Evolutionary conservation across 2,888 invertebrate species (phyloP), one percentile per base, ranked within the genome.

Genomic region (Thymelicus sylvestris): DNA sequence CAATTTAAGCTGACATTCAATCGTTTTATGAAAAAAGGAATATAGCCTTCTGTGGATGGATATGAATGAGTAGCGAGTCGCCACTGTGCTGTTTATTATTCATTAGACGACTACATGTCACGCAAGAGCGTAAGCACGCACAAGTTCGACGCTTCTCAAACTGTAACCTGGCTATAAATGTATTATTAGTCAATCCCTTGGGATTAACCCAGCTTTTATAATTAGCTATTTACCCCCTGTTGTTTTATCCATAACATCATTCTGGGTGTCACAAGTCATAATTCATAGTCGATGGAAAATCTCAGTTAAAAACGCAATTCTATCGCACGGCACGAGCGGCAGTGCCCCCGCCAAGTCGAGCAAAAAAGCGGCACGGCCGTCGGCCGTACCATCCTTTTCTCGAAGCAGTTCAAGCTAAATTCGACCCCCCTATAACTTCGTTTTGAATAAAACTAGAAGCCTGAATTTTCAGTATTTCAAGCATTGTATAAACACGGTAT

Each of bases 61-160:
- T 91, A 90, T 90, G 92, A 92, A 90, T 90, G 92, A 91, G 90
- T 86, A 86, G 88, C 86, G 84, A 88, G 86, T 89, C 88, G 86
- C 89, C 89, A 86, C 85, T 80, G 85, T 82, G 84, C 90, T 90
- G 91, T 91, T 92, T 91, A 92, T 92, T 92, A 92, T 92, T 92
- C 92, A 92, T 92, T 90, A 91, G 90, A 89, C 87, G 91, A 86
- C 84, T 85, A 86, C 88, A 86, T 86, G 90, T 91, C 92, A 92
- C 92, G 92, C 92, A 87, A 91, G 83, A 85, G 84, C 83, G 80
- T 80, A 82, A 83, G 89, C 91, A 91, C 92, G 91, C 91, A 89
- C 90, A 84, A 83, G 83, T 84, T 82, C 89, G 83, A 83, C 82
- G 88, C 84, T 88, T 87, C 90, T 88, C 84, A 88, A 91, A 89